Evolutionary conservation across 2,797 vertebrate species (phyloP), one percentile per base, ranked within the genome.

Genomic region (Muscicapa striata): DNA sequence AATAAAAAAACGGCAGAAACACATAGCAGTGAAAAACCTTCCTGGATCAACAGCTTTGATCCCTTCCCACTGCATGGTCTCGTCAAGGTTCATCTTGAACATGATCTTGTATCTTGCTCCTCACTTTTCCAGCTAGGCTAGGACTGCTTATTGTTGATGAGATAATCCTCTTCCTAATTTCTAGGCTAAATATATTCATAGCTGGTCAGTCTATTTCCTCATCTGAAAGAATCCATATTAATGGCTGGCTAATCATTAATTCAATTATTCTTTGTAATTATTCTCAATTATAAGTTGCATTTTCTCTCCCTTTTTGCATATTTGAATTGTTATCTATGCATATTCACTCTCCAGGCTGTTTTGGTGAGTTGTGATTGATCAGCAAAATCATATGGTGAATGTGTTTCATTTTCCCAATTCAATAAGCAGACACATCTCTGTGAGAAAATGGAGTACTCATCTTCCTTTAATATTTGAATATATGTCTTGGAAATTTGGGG

Each of bases 331-430:
- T 94, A 83, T 84, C 51, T 87, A 5, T 30, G 15, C 15, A 52
- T 78, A 72, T 81, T 88, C 38, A 36, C 20, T 88, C 38, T 87
- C 66, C n/a, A 51, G 69, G 46, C 24, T 89, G 34, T 90, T 76
- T 86, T 74, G 46, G 27, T 70, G 64, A 77, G 32, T 45, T 92
- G 30, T 83, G 78, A 87, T 55, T 79, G 84, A 92, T 87, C 89
- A 83, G 76, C 43, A 77, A 91, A 95, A 83, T 86, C 30, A 10
- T 41, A 77, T 7, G 3, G 32, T 45, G 36, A 52, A 70, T 77
- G 10, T 73, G 9, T 58, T 93, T 89, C n/a, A 46, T 69, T 67
- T 80, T 74, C 24, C 11, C 27, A 6, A 78, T 22, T 78, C 41
- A 83, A 55, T 38, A 84, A 75, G 17, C n/a, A 70, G 57, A 67